These are phyloP conservation scores for Babylonia areolata DNA, from an alignment of 1,140 invertebrate species.

Conservation along the genomic window DNA sequence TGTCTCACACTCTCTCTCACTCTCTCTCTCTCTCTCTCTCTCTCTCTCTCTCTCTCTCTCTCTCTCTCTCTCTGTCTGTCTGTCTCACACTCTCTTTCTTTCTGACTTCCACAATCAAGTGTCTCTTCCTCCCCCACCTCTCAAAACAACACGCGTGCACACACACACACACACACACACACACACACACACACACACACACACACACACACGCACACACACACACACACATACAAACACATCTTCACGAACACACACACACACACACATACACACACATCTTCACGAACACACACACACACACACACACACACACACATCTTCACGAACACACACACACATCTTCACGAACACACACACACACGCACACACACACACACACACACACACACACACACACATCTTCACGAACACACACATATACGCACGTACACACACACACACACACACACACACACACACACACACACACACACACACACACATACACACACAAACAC, in stretches of 20 bases:
- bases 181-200: neutral
- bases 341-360: constrained; percentile 14
- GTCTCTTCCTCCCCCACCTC: no score
- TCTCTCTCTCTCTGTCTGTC: neutral
- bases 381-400: neutral
- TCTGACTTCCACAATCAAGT: no score
- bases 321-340: neutral
- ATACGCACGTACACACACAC: neutral
- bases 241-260: no score
- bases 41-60: constrained; percentile 3
- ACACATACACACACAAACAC: neutral
- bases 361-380: constrained; percentile 16
- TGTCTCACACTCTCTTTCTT: neutral
- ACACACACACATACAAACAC: no score
- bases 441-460: neutral
- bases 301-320: no score
- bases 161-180: no score
- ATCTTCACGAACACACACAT: neutral
- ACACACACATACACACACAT: no score
- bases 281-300: no score
- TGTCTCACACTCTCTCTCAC: neutral
- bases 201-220: no score
- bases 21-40: constrained; percentile 4
- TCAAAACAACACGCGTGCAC: no score
- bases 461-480: neutral